phyloP scores from a whole-genome alignment of 2,797 vertebrate genomes.

The Pseudocheirus occidentalis region DNA sequence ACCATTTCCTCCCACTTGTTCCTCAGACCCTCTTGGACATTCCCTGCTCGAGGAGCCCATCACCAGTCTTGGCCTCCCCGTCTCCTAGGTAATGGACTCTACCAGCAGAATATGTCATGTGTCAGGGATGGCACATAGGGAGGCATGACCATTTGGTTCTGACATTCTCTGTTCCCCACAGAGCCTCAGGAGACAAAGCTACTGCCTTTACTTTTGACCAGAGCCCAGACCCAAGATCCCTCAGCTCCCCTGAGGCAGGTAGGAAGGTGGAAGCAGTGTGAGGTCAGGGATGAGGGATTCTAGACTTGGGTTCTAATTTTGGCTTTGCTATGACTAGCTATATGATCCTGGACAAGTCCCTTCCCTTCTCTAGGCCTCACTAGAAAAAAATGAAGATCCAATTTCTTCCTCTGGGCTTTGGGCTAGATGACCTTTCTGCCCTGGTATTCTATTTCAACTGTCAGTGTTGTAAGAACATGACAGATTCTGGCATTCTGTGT shows the following conservation, averaged over 20 bases:
- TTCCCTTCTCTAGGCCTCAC: background rate
- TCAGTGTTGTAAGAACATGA: too few relatives aligned
- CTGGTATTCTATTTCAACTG: background rate
- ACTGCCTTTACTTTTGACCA: constrained; percentile 53
- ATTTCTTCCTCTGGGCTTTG: background rate
- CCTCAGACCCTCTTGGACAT: constrained; percentile 38
- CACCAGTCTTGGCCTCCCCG: background rate
- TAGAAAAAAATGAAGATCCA: background rate
- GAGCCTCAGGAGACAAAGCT: constrained; percentile 6
- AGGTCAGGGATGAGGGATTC: background rate
- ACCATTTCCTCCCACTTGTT: constrained; percentile 35
- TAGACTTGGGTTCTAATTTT: background rate
- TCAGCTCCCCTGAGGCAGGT: constrained; percentile 62
- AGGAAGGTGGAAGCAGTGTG: background rate
- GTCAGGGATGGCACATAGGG: too few relatives aligned
- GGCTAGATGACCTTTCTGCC: background rate
- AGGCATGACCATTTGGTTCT: background rate
- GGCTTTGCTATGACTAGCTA: background rate
- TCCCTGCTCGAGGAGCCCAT: background rate
- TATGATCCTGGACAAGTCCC: background rate
- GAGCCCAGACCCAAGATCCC: constrained; percentile 37
- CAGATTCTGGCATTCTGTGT: background rate
- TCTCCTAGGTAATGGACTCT: constrained; percentile 67
- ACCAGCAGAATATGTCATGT: background rate
- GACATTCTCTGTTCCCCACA: constrained; percentile 17